phyloP scores from a whole-genome alignment of 2,113 vertebrate species.

The Perccottus glenii region DNA sequence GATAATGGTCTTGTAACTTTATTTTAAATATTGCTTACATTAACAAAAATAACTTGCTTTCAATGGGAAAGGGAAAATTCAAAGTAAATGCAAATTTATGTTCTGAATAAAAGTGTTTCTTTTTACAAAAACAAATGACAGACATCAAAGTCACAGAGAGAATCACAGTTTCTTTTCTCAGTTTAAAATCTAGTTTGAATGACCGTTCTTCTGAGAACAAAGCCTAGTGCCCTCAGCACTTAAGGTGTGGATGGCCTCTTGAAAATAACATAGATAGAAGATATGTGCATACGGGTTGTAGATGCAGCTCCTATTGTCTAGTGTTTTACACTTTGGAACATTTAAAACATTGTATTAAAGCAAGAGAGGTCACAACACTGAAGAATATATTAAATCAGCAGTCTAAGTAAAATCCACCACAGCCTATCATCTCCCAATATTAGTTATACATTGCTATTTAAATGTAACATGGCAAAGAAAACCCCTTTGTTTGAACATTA shows the following conservation, averaged over 20 bases:
- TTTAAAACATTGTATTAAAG: slow-evolving; percentile 12
- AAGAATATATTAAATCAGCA: too few species aligned
- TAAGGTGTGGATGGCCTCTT: background rate
- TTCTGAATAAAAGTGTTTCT: slow-evolving; percentile 36
- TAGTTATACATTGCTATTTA: slow-evolving; percentile 29
- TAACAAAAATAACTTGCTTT: slow-evolving; percentile 46
- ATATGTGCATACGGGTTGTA: slow-evolving; percentile 23
- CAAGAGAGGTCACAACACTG: slow-evolving; percentile 4
- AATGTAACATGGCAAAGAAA: slow-evolving; percentile 2
- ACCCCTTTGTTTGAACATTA: background rate
- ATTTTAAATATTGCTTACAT: slow-evolving; percentile 49
- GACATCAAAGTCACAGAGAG: slow-evolving; percentile 14
- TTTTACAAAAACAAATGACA: slow-evolving; percentile 16
- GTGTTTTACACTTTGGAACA: background rate
- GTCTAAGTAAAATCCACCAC: slow-evolving; percentile 6
- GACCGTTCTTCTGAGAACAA: slow-evolving; percentile 8
- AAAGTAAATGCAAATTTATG: slow-evolving; percentile 59
- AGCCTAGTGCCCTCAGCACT: background rate
- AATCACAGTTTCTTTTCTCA: slow-evolving; percentile 33
- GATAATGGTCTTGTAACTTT: slow-evolving; percentile 24
- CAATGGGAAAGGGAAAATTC: slow-evolving; percentile 39
- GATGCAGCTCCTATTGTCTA: slow-evolving; percentile 6
- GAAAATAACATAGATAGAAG: background rate
- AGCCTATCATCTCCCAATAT: slow-evolving; percentile 4
- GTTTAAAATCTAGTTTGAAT: slow-evolving; percentile 15